Base-by-base conservation (phyloP, 2,113 vertebrate species). In the Etia nguti region DNA sequence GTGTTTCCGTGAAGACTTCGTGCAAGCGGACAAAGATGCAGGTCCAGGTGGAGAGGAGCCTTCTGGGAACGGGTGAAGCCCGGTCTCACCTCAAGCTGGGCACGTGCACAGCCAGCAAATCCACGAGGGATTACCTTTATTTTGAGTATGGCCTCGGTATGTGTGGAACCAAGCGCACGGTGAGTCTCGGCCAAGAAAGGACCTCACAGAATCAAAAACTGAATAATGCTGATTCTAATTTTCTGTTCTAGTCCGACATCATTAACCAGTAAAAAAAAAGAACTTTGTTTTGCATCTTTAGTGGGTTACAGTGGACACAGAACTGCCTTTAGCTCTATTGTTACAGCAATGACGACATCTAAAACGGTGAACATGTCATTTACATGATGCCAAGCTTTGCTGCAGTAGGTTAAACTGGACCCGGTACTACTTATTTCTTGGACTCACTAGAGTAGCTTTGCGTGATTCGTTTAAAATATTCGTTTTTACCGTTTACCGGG, bases 81-180 rank as follows among this genome's bases (percentile, higher is more conserved):
- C 18, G 18, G 1, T 48, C 77, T 4, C 50, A 34, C 5, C 86
- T 96, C 13, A 91, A 34, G 20, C 89, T 97, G 43, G 96, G 96
- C 3, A 86, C 94, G 0, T 96, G 96, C 31, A 6, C 8, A 11
- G 29, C 87, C 84, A 95, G 55, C 24, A 91, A 52, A 20, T 41
- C 79, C 1, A 94, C 92, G 0, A 34, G 20, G 22, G 52, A 92
- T 3, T 36, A 85, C 26, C 3, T 96, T 6, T 59, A 93, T n/a
- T 97, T 96, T 80, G 79, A 93, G 5, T 90, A 90, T 56, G 89
- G 92, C 13, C 31, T 95, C 4, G 8, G n/a, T 11, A 36, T 24
- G 88, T 96, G 96, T 86, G 96, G 92, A 38, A 95, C 92, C 81
- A 85, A 57, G 16, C 92, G 81, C 46, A 79, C 84, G 92, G 96